Base-by-base conservation (phyloP, 2,797 vertebrate genomes). In the Mormyrus hasselquistii region DNA sequence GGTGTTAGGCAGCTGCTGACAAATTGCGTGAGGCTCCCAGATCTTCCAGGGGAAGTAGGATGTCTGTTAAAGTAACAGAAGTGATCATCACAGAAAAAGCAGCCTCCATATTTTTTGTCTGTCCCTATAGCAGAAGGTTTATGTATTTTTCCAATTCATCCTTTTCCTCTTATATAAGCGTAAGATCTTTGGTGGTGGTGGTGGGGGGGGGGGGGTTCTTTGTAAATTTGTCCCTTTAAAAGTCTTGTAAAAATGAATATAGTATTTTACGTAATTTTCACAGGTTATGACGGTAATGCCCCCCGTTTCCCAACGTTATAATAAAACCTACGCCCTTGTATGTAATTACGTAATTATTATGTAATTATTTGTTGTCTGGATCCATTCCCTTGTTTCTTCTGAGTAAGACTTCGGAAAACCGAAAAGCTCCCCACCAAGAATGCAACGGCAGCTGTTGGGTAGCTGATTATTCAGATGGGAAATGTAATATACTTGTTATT, bases 301-400 rank as follows among this genome's bases (percentile, higher is more conserved):
- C 69, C 38, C 16, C 34, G 16, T 38, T 79, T 79, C 16, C 73
- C 34, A 79, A 38, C 2, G 14, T 79, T 79, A 79, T 41, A 79
- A 79, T 79, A 25, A 79, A 79, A 79, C 73, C 73, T 79, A 79
- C 73, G 34, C 73, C 38, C 84, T 55, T 22, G 50, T 19, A 55
- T 52, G 50, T 86, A 86, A 86, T 86, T 86, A 34, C 44, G 7
- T 86, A 52, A 86, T 86, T 86, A 86, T 86, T 86, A 86, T 86
- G 84, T 86, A 86, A 86, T 86, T 86, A 86, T 86, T 52, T 86
- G 50, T 25, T 49, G 50, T 55, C 50, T 86, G 84, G 84, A 86
- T 86, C 25, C 29, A 25, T 86, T 86, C 84, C 84, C 84, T 53
- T 34, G 47, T 86, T 86, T 86, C 19, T 55, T 86, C 84, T 86